These are phyloP conservation scores for Uropetala carovei DNA, from an alignment of 2,888 invertebrate genomes.

Conservation along the genomic window DNA sequence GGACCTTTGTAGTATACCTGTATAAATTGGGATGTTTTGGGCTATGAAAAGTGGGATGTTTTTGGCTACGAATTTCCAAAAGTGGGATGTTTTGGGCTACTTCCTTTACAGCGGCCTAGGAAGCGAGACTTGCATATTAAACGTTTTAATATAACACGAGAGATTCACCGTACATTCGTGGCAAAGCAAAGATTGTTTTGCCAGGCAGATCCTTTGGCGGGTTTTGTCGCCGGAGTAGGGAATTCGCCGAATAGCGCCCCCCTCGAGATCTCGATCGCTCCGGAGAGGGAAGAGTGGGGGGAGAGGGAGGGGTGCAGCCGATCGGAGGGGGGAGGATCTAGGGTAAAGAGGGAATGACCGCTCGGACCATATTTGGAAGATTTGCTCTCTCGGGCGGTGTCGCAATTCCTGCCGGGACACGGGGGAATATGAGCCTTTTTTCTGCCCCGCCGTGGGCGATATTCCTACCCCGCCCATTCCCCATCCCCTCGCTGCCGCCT, in stretches of 20 bases:
- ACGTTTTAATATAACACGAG: too few relatives aligned
- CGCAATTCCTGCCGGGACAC: conserved; percentile 38
- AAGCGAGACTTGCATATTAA: too few relatives aligned
- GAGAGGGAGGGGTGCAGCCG: conserved; percentile 18
- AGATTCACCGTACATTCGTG: too few relatives aligned
- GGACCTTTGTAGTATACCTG: too few relatives aligned
- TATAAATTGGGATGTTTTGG: too few relatives aligned
- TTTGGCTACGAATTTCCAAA: too few relatives aligned
- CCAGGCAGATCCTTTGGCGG: not conserved
- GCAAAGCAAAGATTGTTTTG: not conserved
- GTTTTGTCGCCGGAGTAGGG: not conserved
- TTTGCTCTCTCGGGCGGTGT: conserved; percentile 58
- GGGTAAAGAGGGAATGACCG: conserved; percentile 64
- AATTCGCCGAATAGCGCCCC: not conserved
- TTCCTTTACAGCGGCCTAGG: too few relatives aligned
- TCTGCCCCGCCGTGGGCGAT: conserved; percentile 39
- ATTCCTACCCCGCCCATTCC: conserved; percentile 16
- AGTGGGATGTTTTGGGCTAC: too few relatives aligned
- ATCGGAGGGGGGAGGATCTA: conserved; percentile 43
- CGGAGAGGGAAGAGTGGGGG: not conserved
- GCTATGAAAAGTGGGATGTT: too few relatives aligned
- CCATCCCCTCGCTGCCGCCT: not conserved
- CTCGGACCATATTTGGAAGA: conserved; percentile 63
- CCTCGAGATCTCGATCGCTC: not conserved
- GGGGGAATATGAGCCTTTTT: conserved; percentile 59